Conservation (phyloP, 2,797 vertebrate genomes). For the Pangasius sanitwongsei region DNA sequence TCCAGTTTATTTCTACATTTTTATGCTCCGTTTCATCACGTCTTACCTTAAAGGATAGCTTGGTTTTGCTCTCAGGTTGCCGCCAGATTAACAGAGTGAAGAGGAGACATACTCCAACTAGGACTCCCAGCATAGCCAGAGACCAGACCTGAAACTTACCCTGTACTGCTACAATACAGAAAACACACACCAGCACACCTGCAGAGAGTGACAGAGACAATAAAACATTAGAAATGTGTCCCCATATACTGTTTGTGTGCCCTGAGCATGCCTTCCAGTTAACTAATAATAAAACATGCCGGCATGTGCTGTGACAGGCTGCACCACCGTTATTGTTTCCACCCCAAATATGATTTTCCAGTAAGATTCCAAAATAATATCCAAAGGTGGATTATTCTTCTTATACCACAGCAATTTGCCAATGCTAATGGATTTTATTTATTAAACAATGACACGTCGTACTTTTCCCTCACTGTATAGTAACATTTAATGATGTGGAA, state of each 20-base stretch:
- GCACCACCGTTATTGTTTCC: not conserved
- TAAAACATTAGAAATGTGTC: not conserved
- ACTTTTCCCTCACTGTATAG: not conserved
- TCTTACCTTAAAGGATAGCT: conserved; percentile 91
- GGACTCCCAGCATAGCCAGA: conserved; percentile 66
- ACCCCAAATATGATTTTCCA: not conserved
- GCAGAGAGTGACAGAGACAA: conserved; percentile 12
- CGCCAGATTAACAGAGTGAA: conserved; percentile 82
- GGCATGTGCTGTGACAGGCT: not conserved
- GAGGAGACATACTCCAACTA: conserved; percentile 61
- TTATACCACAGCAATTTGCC: not conserved
- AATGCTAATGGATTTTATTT: not conserved
- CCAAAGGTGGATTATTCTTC: not conserved
- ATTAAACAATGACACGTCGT: not conserved
- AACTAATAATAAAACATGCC: not conserved
- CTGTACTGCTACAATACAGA: conserved; percentile 82
- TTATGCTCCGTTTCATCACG: not conserved
- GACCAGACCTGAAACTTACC: conserved; percentile 71
- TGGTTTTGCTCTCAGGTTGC: conserved; percentile 92
- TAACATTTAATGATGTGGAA: not conserved
- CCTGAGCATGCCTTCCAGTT: not conserved
- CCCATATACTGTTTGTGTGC: not conserved
- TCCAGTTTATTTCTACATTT: not conserved
- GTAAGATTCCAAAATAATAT: not conserved
- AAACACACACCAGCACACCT: conserved; percentile 84